Percentiles rank a stretch among this genome's conserved stretches.
These are phyloP conservation scores for Manduca sexta DNA, from an alignment of 1,140 invertebrate genomes.

Conservation along the genomic window DNA sequence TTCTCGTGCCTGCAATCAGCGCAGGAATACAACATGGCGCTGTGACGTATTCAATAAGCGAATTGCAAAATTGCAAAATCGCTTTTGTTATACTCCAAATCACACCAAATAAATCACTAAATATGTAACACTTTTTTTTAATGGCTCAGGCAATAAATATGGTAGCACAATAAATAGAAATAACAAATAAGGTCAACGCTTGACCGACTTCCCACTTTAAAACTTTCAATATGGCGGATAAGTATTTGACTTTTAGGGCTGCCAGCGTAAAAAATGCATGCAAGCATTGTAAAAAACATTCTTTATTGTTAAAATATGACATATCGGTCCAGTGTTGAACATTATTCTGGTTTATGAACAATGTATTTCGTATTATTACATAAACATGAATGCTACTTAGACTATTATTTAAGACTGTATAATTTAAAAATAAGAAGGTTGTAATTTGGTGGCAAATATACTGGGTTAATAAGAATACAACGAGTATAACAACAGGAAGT, in stretches of 20 bases:
- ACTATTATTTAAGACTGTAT: too few relatives aligned
- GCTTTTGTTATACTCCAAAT: slow-evolving; percentile 24
- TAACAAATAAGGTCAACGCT: slow-evolving; percentile 53
- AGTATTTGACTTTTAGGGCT: slow-evolving; percentile 52
- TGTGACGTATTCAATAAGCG: slow-evolving; percentile 70
- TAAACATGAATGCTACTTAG: too few relatives aligned
- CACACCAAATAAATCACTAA: slow-evolving; percentile 30
- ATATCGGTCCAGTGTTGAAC: too few relatives aligned
- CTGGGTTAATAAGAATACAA: too few relatives aligned
- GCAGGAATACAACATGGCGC: slow-evolving; percentile 74
- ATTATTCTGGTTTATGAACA: too few relatives aligned
- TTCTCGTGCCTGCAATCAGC: slow-evolving; percentile 73
- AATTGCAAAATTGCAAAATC: slow-evolving; percentile 55
- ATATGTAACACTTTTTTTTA: slow-evolving; percentile 34
- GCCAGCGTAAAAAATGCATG: slow-evolving; percentile 14
- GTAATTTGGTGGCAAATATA: too few relatives aligned
- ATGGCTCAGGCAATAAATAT: slow-evolving; percentile 31
- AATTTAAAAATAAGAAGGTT: too few relatives aligned
- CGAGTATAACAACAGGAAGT: too few relatives aligned
- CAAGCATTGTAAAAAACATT: too few relatives aligned
- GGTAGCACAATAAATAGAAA: slow-evolving; percentile 37
- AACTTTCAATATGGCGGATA: slow-evolving; percentile 69
- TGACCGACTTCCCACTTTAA: slow-evolving; percentile 61
- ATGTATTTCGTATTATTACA: too few relatives aligned
- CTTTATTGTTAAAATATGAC: too few relatives aligned